Evolutionary conservation across 2,113 vertebrate species (phyloP).

Genomic region (Clinocottus analis): DNA sequence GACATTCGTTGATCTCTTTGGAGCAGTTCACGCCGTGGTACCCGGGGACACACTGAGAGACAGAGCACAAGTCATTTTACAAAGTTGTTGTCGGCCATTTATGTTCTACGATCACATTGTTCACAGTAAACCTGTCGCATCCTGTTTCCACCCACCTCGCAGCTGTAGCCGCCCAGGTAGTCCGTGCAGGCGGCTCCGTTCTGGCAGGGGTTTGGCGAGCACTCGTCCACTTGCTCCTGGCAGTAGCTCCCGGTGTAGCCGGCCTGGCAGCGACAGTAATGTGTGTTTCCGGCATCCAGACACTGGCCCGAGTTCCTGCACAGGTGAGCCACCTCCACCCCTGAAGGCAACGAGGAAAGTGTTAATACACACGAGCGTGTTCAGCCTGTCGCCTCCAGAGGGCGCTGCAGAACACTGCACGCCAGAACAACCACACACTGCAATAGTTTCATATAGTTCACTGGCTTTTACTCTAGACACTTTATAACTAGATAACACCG

Average conservation of each 20-base stretch:
- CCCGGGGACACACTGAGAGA: constrained; percentile 80
- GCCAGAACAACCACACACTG: not conserved
- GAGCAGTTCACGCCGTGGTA: constrained; percentile 97
- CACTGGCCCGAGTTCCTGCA: constrained; percentile 95
- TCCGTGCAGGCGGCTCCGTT: constrained; percentile 96
- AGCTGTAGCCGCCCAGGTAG: constrained; percentile 96
- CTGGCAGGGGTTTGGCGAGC: constrained; percentile 95
- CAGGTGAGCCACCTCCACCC: constrained; percentile 86
- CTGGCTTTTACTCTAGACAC: not conserved
- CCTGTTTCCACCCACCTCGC: constrained; percentile 87
- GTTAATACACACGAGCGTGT: not conserved
- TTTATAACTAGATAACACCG: too few relatives aligned
- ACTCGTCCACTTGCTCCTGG: constrained; percentile 96
- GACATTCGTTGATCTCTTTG: constrained; percentile 95
- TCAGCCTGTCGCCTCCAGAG: not conserved
- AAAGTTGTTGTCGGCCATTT: too few relatives aligned
- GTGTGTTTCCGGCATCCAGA: constrained; percentile 90
- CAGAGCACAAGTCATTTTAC: not conserved
- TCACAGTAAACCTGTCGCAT: too few relatives aligned
- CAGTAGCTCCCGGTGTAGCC: constrained; percentile 99
- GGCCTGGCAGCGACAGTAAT: constrained; percentile 94
- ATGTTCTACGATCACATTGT: not conserved
- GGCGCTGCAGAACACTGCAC: not conserved
- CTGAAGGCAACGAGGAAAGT: constrained; percentile 69
- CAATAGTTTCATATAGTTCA: not conserved